Base-by-base conservation (phyloP, 2,113 vertebrate genomes). In the Pygoscelis antarcticus region DNA sequence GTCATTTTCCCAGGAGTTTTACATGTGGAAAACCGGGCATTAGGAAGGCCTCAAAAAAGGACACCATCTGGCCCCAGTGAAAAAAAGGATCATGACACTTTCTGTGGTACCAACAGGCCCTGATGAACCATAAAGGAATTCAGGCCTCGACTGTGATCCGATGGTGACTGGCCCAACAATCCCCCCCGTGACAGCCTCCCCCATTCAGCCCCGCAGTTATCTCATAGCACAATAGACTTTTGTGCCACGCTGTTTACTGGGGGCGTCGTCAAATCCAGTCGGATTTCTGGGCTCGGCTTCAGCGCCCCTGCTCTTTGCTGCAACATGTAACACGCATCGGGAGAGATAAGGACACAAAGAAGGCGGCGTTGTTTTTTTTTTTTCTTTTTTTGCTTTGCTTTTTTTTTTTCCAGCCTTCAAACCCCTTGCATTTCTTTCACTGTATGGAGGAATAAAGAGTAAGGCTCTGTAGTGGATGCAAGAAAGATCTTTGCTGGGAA, bases 1-100 rank as follows among this genome's bases (percentile, higher is more conserved):
- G 99, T 99, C 99, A 99, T 99, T 99, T 99, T 99, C 99, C 99
- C 99, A 99, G 99, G 99, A 99, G 99, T 98, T 99, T 98, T 99
- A 98, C 98, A 99, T 98, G 98, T 99, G 98, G 98, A 99, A 99
- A 99, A 99, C 99, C 99, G 99, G 99, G 99, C 99, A 99, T 99
- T 99, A 99, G 99, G 98, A 99, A 99, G 99, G 99, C 99, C 99
- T 99, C 99, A 99, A 96, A 99, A 97, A 99, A 99, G 99, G 99
- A 99, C 99, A 99, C 99, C 99, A 99, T 99, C 99, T 99, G 99
- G 99, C 99, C 99, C 82, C 97, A 97, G 98, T 98, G 99, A 99
- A 99, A 99, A 99, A 99, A 99, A 99, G 99, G 99, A 99, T 99
- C 98, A 98, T 99, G 99, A 99, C 99, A 99, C 99, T 99, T 99